Base-by-base conservation (phyloP, 1,140 invertebrate genomes). In the Paraescarpia echinospica region DNA sequence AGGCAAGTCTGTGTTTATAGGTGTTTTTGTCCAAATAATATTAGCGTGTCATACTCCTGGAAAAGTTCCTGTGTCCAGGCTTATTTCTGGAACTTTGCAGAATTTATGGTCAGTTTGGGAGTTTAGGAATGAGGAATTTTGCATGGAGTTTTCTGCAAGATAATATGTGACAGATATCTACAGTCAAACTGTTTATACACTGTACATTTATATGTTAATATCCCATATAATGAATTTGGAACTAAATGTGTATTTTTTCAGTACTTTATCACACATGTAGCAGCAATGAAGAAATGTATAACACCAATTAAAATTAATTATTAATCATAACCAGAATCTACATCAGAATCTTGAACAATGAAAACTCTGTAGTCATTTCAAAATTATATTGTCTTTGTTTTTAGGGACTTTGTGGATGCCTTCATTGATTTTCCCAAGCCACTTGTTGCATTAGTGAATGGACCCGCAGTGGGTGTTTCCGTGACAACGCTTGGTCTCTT, bases 361-460 rank as follows among this genome's bases (percentile, higher is more conserved):
- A 41, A 12, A 4, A 27, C 8, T 31, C 27, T 2, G 22, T 77
- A 18, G 59, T 31, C 59, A 77, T 77, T 31, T 77, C 27, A 31
- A 77, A 77, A 27, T 77, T 12, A 77, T 77, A 77, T 77, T 77
- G 59, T 77, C 22, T 77, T 77, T 77, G 22, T 77, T 33, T 90
- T 91, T 93, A 97, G 97, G 92, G 96, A 97, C 51, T 98, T 98
- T 96, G 97, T 99, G 22, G 96, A 97, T 93, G 96, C 97, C 4
- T 97, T 99, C 94, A 98, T 99, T 93, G 97, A 97, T 93, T 99
- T 98, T 95, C 98, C 98, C 0, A 99, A 99, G 96, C 96, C 99
- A 33, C 95, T 99, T 89, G 97, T 99, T 93, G 98, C 97, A 77
- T 96, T 99, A 89, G 97, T 99, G 0, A 99, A 99, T 97, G 99